These are phyloP conservation scores for Timema podura DNA, from an alignment of 2,888 invertebrate species.

Conservation along the genomic window DNA sequence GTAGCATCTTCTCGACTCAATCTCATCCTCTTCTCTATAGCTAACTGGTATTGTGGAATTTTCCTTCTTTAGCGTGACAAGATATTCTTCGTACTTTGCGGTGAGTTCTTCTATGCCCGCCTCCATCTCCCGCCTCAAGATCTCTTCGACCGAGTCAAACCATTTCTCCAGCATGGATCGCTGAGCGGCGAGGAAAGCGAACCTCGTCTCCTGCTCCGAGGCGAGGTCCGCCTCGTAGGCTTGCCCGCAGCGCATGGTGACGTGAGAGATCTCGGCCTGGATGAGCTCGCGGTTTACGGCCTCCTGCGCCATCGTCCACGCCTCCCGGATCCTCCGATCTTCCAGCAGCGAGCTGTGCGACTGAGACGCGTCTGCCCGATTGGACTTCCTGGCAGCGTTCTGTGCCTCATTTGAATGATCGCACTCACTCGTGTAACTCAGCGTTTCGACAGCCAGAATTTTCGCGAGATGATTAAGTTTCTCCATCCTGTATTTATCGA, in stretches of 20 bases:
- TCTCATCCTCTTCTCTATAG: conserved; percentile 34
- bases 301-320: conserved; percentile 71
- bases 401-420: conserved; percentile 18
- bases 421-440: conserved; percentile 49
- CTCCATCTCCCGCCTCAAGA: conserved; percentile 68
- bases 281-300: conserved; percentile 70
- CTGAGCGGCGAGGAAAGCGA: conserved; percentile 63
- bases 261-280: conserved; percentile 71
- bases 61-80: conserved; percentile 53
- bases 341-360: conserved; percentile 41
- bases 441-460: conserved; percentile 64
- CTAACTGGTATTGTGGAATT: conserved; percentile 21
- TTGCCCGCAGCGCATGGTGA: conserved; percentile 65
- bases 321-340: conserved; percentile 66
- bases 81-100: conserved; percentile 60
- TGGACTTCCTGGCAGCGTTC: conserved; percentile 1
- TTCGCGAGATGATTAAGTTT: conserved; percentile 67
- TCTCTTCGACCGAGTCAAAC: conserved; percentile 69
- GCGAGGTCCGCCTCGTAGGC: conserved; percentile 61
- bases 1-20: conserved; percentile 47
- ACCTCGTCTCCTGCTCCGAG: conserved; percentile 48
- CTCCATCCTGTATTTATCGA: conserved; percentile 61
- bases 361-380: neutral
- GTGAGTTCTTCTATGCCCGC: conserved; percentile 64
- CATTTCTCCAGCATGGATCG: conserved; percentile 68